Percentiles rank a stretch among this genome's conserved stretches.
phyloP scores from a whole-genome alignment of 2,113 vertebrate genomes.

The Desmodus rotundus region DNA sequence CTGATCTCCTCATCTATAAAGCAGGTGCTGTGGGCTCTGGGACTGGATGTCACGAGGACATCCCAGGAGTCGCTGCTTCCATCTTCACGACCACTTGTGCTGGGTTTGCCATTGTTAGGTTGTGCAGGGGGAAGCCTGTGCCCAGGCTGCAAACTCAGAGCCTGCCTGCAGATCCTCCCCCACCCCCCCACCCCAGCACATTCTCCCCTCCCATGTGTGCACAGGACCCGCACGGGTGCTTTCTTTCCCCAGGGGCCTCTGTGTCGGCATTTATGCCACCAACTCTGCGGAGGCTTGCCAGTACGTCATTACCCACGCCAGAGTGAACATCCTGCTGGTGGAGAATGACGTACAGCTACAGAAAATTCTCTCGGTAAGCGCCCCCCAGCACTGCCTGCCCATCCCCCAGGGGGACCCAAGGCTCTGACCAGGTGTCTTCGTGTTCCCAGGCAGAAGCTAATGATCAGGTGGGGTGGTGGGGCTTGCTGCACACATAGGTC shows the following conservation, averaged over 20 bases:
- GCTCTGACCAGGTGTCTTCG: not conserved
- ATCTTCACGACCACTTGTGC: not conserved
- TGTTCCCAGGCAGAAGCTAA: not conserved
- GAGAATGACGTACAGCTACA: conserved; percentile 92
- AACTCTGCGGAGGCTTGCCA: conserved; percentile 92
- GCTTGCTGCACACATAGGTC: rapidly evolving
- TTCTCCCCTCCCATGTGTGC: rapidly evolving
- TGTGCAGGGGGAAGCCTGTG: not conserved
- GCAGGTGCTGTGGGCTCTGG: not conserved
- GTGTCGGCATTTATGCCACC: conserved; percentile 94
- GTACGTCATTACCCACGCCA: conserved; percentile 87
- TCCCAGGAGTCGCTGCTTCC: not conserved
- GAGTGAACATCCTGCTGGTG: conserved; percentile 89
- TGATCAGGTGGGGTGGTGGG: no score
- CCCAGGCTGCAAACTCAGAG: not conserved
- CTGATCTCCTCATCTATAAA: not conserved
- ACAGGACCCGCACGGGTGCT: not conserved
- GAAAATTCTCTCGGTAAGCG: conserved; percentile 91
- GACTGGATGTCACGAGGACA: not conserved
- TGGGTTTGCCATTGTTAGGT: not conserved
- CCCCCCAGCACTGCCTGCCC: not conserved
- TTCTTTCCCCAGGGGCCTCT: conserved; percentile 85
- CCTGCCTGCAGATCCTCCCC: not conserved
- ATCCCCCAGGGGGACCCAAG: not conserved
- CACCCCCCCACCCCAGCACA: not conserved